These are phyloP conservation scores for Dryococelus australis DNA, from an alignment of 2,888 invertebrate species.

Conservation along the genomic window DNA sequence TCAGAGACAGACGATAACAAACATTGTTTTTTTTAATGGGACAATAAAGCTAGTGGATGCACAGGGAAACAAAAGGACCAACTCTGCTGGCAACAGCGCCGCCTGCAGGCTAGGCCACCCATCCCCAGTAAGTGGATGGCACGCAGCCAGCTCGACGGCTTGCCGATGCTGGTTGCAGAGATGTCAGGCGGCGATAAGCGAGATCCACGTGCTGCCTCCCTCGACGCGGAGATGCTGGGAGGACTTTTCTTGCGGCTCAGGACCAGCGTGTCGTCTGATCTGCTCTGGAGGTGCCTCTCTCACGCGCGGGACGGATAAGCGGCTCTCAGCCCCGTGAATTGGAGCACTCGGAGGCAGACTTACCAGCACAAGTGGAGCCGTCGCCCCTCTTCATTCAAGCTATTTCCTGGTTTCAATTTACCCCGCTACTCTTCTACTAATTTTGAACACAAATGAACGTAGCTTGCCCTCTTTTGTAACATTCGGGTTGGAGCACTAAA, in stretches of 20 bases:
- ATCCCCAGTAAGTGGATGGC: not conserved
- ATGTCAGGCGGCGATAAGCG: not conserved
- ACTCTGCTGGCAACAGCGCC: not conserved
- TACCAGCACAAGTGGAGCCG: no score
- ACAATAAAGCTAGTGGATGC: not conserved
- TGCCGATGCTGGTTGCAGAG: not conserved
- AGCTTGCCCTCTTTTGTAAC: no score
- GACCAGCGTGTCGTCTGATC: not conserved
- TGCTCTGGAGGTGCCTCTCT: not conserved
- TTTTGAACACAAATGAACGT: no score
- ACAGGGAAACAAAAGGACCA: not conserved
- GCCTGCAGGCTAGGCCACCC: not conserved
- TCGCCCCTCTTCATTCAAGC: no score
- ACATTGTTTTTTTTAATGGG: not conserved
- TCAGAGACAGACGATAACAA: not conserved
- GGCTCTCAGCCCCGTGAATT: not conserved
- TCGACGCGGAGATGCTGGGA: not conserved
- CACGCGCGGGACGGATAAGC: no score
- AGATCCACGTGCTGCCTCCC: not conserved
- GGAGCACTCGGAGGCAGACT: no score
- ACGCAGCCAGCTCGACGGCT: not conserved
- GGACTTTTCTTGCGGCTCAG: not conserved
- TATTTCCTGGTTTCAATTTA: no score
- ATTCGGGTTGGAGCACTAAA: no score
- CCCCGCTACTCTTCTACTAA: no score